Evolutionary conservation across 1,140 invertebrate species (phyloP), one percentile per base, ranked within the genome.

Genomic region (Sitophilus oryzae): DNA sequence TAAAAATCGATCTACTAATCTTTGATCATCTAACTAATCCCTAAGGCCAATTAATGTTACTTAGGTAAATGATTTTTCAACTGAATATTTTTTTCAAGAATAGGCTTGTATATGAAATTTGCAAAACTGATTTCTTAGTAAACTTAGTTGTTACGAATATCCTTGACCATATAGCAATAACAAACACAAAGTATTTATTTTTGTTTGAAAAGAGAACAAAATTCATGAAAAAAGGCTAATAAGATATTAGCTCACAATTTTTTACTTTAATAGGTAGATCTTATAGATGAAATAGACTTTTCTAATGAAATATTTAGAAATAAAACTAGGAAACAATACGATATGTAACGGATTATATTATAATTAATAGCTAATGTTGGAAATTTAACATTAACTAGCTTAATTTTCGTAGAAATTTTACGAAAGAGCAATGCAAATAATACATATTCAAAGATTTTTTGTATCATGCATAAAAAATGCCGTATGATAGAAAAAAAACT

Each of bases 101-200:
- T 6, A 43, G 14, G 19, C 23, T 41, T 9, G n/a, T 41, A 18
- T 1, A 14, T 14, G 38, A 41, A 41, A 41, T 46, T 46, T 46
- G 25, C 25, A 9, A 46, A 5, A 44, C 49, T 51, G 48, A 30
- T 30, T 51, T 44, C 42, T 21, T 44, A 47, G 45, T 47, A 5
- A 35, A n/a, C 9, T 30, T n/a, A n/a, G n/a, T 30, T 30, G 36
- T 41, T 50, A 60, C 22, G 58, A 58, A 55, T 55, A 46, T 59
- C 62, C 65, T 60, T 60, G 57, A 59, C 64, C 60, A 66, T 46
- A 66, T 65, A 66, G 62, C 64, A 67, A 67, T 67, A 66, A 66
- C 61, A 58, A 44, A 40, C 25, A 58, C 34, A 42, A 22, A 50
- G 25, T 38, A 38, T 14, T 4, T 10, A 10, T 16, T 8, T 16